Conservation (phyloP, 2,113 vertebrate genomes). For the Nettapus auritus region DNA sequence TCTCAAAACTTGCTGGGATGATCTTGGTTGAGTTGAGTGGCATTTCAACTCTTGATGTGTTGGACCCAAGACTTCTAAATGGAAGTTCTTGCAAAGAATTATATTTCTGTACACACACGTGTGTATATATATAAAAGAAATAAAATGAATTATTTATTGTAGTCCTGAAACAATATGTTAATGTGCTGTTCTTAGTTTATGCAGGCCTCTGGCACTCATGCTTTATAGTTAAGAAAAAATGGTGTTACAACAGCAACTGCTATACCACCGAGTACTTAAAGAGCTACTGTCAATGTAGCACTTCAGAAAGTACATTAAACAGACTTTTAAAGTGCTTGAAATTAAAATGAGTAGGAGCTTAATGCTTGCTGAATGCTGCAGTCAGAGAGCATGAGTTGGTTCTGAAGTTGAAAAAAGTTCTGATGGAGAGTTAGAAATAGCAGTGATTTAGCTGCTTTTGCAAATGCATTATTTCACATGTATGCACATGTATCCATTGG, state of each 20-base stretch:
- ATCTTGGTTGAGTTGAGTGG: not conserved
- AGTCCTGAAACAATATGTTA: not conserved
- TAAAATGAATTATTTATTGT: not conserved
- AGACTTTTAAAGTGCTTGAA: conserved; percentile 25
- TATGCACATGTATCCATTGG: rapidly evolving
- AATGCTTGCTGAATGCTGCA: not conserved
- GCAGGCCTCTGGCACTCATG: not conserved
- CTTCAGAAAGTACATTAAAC: not conserved
- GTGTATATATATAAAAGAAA: not conserved
- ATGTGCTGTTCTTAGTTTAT: not conserved
- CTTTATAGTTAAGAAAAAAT: not conserved
- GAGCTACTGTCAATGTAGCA: not conserved
- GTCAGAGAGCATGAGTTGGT: not conserved
- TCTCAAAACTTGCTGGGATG: not conserved
- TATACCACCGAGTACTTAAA: not conserved
- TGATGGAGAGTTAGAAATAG: not conserved
- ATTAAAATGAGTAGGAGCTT: not conserved
- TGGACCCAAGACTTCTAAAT: not conserved
- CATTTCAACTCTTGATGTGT: not conserved
- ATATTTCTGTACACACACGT: not conserved
- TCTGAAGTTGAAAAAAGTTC: not conserved
- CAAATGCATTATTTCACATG: not conserved
- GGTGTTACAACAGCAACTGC: conserved; percentile 35
- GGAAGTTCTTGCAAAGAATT: not conserved
- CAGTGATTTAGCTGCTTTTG: not conserved